Base-by-base conservation (phyloP, 2,113 vertebrate genomes). In the Penelope pileata region DNA sequence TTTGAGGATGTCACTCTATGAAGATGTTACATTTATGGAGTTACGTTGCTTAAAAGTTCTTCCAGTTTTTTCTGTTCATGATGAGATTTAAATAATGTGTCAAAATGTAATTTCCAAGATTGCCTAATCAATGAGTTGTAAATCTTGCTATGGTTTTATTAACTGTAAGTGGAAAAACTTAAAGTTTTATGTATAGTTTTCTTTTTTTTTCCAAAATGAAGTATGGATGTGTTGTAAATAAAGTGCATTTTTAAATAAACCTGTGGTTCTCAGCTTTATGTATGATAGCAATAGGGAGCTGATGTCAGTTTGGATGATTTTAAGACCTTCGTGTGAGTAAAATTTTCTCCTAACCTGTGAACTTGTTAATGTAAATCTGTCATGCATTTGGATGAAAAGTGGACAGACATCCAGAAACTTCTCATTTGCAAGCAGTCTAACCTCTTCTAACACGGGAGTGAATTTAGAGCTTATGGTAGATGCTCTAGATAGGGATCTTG, bases 21-120 rank as follows among this genome's bases (percentile, higher is more conserved):
- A 86, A 82, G 38, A 86, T 96, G 97, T 98, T 98, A 98, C 96
- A 96, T 94, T 93, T 91, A 77, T 94, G 97, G 97, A 98, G 96
- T 93, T 94, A 59, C 94, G 96, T 97, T 98, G 97, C 98, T 97
- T 93, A 45, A 73, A 90, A 63, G 79, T 90, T 96, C 50, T 40
- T 93, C 48, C 51, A 18, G 11, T 47, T 93, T 94, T n/a, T 96
- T 70, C 91, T 73, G 69, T 56, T 76, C 38, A 22, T 45, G 43
- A 17, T 64, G 36, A 77, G 77, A 88, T 89, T 88, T 75, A 64
- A 90, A 51, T 68, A 51, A 85, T 77, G 63, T 83, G 58, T 68
- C 82, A 91, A 86, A 88, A 84, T 74, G 8, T 73, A 88, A 94
- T 86, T 95, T 91, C 69, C 23, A 21, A 34, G 64, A 82, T 91